phyloP scores from a whole-genome alignment of 2,888 invertebrate genomes.

The Asteroscopus sphinx region DNA sequence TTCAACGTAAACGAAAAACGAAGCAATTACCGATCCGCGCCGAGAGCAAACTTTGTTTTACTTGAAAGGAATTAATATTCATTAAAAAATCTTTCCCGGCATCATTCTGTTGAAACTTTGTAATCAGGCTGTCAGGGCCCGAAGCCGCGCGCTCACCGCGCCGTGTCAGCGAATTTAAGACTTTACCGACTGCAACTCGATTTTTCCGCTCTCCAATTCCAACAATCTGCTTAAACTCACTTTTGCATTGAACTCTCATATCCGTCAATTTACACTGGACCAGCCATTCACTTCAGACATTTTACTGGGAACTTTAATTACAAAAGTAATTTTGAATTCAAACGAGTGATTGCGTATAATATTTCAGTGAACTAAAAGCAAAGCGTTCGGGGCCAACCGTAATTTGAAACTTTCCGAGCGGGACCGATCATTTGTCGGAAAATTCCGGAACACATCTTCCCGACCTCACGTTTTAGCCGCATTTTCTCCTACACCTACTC shows the following conservation, averaged over 20 bases:
- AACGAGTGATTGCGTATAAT: constrained; percentile 67
- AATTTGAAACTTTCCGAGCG: constrained; percentile 73
- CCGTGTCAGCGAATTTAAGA: constrained; percentile 81
- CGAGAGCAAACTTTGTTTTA: constrained; percentile 86
- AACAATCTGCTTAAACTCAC: constrained; percentile 64
- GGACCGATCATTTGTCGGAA: constrained; percentile 73
- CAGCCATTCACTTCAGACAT: constrained; percentile 32
- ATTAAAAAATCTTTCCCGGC: constrained; percentile 87
- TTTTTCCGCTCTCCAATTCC: constrained; percentile 76
- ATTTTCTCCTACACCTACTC: constrained; percentile 62
- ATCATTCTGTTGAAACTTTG: constrained; percentile 86
- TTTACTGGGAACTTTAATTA: constrained; percentile 65
- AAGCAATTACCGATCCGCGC: constrained; percentile 84
- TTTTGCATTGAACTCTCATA: constrained; percentile 56
- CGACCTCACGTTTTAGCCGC: constrained; percentile 62
- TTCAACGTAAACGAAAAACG: constrained; percentile 78
- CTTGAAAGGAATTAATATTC: constrained; percentile 88
- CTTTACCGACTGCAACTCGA: constrained; percentile 79
- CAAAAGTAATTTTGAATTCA: constrained; percentile 65
- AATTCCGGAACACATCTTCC: constrained; percentile 68
- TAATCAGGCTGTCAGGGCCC: constrained; percentile 80
- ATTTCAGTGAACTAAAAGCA: constrained; percentile 68
- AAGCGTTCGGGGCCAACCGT: constrained; percentile 61
- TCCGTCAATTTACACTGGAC: constrained; percentile 60
- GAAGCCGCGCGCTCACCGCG: constrained; percentile 42